Evolutionary conservation across 2,797 vertebrate species (phyloP).

Genomic region (Trematomus bernacchii): DNA sequence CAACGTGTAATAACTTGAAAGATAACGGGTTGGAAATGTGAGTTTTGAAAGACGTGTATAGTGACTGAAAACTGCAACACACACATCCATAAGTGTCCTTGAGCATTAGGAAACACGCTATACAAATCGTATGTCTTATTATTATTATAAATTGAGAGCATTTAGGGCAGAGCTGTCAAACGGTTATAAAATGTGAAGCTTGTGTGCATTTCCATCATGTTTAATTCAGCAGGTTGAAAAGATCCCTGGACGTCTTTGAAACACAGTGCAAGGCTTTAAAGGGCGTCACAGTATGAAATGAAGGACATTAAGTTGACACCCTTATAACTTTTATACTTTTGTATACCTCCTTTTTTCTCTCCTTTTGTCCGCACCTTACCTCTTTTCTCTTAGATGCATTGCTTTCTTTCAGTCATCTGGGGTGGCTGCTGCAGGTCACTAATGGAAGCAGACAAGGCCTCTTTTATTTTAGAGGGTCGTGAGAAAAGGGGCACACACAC

Average conservation of each 20-base stretch:
- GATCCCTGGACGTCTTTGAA: background rate
- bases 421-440: conserved; percentile 63
- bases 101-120: no score
- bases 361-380: background rate
- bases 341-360: background rate
- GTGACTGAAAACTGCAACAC: no score
- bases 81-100: no score
- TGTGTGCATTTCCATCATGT: background rate
- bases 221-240: background rate
- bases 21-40: no score
- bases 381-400: conserved; percentile 3
- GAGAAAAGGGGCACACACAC: conserved; percentile 60
- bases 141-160: no score
- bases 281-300: background rate
- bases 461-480: conserved; percentile 73
- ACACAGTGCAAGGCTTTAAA: background rate
- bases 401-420: conserved; percentile 51
- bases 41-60: no score
- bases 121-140: no score
- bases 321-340: background rate
- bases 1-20: no score
- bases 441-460: conserved; percentile 75
- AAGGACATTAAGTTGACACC: no score
- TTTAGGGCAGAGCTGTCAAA: background rate
- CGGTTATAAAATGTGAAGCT: background rate